Base-by-base conservation (phyloP, 2,113 vertebrate genomes). In the Dicerorhinus sumatrensis region DNA sequence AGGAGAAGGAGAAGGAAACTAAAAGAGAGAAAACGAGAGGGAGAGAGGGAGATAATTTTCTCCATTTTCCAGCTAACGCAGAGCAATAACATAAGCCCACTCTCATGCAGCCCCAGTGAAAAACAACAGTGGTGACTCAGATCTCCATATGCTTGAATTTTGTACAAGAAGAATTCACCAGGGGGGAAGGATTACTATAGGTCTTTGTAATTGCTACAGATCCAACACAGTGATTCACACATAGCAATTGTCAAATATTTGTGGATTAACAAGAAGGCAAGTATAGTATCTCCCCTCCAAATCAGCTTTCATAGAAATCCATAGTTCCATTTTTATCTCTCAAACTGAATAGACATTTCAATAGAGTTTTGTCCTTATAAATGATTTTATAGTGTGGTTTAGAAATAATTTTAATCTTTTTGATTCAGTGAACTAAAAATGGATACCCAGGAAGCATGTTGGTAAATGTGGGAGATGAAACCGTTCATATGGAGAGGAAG, bases 361-460 rank as follows among this genome's bases (percentile, higher is more conserved):
- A 81, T 33, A 95, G 14, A 27, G 27, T 54, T 46, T 65, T 97
- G 36, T 75, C n/a, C 82, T 82, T 46, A 79, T 48, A 80, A 36
- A 5, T 46, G 63, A 69, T 72, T 77, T 91, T 84, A 77, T 33
- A 33, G 42, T 60, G 33, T 51, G 7, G 27, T 67, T 96, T 70
- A 91, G 31, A 97, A 92, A 36, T 56, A 39, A 75, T 60, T 67
- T 95, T 73, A 80, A 72, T 85, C 46, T 92, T 93, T 86, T 36
- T 63, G 21, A 79, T 89, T 91, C 46, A 65, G 14, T 54, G 31
- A 63, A 51, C 69, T 80, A 73, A 94, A 54, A 96, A 94, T 73
- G 14, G 51, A 31, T 65, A 82, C 20, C 21, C 8, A 48, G 56
- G 51, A 82, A 83, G n/a, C 27, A 83, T n/a, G 73, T 31, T 54